Conservation (phyloP, 2,113 vertebrate genomes). For the Podiceps cristatus region DNA sequence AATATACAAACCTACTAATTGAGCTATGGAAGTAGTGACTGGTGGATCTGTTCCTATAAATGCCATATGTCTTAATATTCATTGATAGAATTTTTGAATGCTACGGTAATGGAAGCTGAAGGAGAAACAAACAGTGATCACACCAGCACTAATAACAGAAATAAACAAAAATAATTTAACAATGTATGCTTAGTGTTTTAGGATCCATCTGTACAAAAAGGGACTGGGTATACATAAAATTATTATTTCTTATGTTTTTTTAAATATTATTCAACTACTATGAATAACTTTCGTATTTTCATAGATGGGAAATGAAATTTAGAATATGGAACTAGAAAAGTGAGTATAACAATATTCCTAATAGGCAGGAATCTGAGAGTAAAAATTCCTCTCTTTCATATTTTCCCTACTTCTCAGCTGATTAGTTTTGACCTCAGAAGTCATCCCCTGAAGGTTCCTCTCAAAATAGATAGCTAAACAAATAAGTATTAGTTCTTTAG, state of each 20-base stretch:
- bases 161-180: not conserved
- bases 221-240: not conserved
- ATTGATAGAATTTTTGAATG: not conserved
- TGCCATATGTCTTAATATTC: not conserved
- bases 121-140: not conserved
- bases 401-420: not conserved
- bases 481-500: not conserved
- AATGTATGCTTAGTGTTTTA: not conserved
- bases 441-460: not conserved
- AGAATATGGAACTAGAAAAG: not conserved
- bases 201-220: not conserved
- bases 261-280: not conserved
- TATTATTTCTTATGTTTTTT: not conserved
- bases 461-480: not conserved
- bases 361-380: not conserved
- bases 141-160: not conserved
- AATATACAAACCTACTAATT: not conserved
- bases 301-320: not conserved
- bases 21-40: not conserved
- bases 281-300: not conserved
- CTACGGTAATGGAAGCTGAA: not conserved
- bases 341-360: not conserved
- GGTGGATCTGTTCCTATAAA: not conserved
- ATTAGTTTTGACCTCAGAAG: not conserved
- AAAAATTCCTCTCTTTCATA: not conserved